Percentiles rank a stretch among this genome's conserved stretches.
Conservation (phyloP, 2,797 vertebrate species). For the Hippopotamyrus pictus region DNA sequence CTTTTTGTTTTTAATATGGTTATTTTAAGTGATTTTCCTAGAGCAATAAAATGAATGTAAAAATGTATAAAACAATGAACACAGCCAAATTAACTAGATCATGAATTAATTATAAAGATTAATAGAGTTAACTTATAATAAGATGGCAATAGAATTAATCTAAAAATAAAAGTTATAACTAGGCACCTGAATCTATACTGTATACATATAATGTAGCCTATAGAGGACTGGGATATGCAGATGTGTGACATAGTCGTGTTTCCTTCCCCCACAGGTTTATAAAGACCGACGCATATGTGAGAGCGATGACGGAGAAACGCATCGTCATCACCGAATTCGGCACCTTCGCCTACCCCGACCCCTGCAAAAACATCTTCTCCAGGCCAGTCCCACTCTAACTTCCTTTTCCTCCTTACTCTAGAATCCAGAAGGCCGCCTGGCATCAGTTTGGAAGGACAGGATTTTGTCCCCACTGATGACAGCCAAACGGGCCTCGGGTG, state of each 20-base stretch:
- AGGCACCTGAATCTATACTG: not conserved
- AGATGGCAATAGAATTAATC: not conserved
- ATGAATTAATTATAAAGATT: not conserved
- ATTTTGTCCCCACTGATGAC: not conserved
- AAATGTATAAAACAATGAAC: not conserved
- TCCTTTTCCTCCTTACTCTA: not conserved
- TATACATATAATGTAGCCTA: not conserved
- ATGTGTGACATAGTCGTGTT: rapidly evolving
- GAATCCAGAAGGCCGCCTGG: not conserved
- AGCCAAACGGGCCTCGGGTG: not conserved
- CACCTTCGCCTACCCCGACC: constrained; percentile 86
- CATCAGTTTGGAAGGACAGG: not conserved
- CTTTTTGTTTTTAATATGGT: not conserved
- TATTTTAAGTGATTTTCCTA: not conserved
- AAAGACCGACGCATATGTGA: constrained; percentile 77
- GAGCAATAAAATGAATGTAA: not conserved
- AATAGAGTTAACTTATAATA: not conserved
- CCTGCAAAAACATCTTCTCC: constrained; percentile 96
- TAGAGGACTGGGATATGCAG: not conserved
- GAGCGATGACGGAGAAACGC: constrained; percentile 86
- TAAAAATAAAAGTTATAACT: not conserved
- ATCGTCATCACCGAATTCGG: constrained; percentile 91
- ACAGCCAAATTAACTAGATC: not conserved
- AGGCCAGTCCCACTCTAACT: constrained; percentile 57
- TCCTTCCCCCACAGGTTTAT: constrained; percentile 64